Conservation (phyloP, 2,888 invertebrate genomes). For the Saturnia japonica region DNA sequence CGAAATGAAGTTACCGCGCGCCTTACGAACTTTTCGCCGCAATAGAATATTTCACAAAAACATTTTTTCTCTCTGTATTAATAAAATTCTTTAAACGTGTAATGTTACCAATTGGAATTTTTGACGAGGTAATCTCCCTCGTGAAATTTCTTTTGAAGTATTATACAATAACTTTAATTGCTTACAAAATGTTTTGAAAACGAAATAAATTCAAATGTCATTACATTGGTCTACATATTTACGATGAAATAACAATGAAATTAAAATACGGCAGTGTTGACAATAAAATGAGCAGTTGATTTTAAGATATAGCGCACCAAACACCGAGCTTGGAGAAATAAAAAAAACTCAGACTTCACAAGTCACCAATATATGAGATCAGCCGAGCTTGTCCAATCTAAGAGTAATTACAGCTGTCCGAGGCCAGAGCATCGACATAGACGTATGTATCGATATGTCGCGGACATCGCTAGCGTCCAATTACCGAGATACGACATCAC, state of each 20-base stretch:
- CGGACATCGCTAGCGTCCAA: constrained; percentile 5
- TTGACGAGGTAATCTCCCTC: background rate
- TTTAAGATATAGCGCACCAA: too few species aligned
- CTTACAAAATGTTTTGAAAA: background rate
- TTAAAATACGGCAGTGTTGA: too few species aligned
- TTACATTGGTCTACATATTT: background rate
- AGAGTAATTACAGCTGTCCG: constrained; percentile 13
- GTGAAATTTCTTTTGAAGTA: constrained; percentile 1
- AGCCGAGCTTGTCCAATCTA: constrained; percentile 8
- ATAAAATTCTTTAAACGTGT: constrained; percentile 4
- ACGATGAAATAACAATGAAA: background rate
- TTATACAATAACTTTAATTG: background rate
- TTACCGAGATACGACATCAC: constrained; percentile 6
- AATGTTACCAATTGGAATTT: constrained; percentile 1
- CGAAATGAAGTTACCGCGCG: background rate
- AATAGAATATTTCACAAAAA: constrained; percentile 8
- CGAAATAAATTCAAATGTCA: background rate
- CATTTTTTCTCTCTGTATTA: background rate
- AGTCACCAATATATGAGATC: background rate
- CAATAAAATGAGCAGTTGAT: too few species aligned
- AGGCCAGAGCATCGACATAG: background rate
- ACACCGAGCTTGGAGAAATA: background rate
- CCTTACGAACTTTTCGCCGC: constrained; percentile 11
- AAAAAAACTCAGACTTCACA: background rate
- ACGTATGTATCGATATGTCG: constrained; percentile 6